A percentile compares a stretch with the other conserved stretches of the same genome.
Conservation (phyloP, 2,797 vertebrate species). For the Malurus splendens region DNA sequence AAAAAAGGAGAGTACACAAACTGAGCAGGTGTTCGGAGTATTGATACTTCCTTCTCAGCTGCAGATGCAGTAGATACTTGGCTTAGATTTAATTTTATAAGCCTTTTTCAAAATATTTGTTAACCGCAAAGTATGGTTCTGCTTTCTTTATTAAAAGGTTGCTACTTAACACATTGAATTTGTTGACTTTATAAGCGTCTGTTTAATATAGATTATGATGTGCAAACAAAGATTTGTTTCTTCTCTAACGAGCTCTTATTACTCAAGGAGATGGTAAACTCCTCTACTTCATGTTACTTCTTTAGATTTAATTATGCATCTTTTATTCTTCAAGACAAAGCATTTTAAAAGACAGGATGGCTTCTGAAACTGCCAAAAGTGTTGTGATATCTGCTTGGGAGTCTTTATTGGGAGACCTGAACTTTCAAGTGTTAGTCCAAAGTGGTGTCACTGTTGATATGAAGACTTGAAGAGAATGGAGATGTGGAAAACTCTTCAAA, state of each 20-base stretch:
- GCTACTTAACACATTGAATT: conserved; percentile 16
- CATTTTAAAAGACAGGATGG: not conserved
- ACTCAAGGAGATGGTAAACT: conserved; percentile 20
- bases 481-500: not conserved
- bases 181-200: conserved; percentile 16
- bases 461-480: not conserved
- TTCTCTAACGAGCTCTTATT: conserved; percentile 26
- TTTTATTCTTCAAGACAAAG: not conserved
- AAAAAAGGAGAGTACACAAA: conserved; percentile 60
- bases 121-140: conserved; percentile 32
- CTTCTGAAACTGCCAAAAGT: not conserved
- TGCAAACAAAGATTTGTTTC: conserved; percentile 55
- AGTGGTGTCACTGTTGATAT: not conserved
- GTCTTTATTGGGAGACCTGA: not conserved
- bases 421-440: not conserved
- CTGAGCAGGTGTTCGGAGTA: conserved; percentile 64
- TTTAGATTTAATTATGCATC: conserved; percentile 21
- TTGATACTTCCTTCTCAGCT: conserved; percentile 68
- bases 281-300: not conserved
- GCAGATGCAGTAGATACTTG: conserved; percentile 48
- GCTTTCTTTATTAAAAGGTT: conserved; percentile 52
- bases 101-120: conserved; percentile 44
- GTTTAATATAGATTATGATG: not conserved
- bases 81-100: conserved; percentile 28
- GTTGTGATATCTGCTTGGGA: not conserved